Percentiles rank a stretch among this genome's conserved stretches.
phyloP scores from a whole-genome alignment of 2,797 vertebrate genomes.

The Clarias laeviceps region DNA sequence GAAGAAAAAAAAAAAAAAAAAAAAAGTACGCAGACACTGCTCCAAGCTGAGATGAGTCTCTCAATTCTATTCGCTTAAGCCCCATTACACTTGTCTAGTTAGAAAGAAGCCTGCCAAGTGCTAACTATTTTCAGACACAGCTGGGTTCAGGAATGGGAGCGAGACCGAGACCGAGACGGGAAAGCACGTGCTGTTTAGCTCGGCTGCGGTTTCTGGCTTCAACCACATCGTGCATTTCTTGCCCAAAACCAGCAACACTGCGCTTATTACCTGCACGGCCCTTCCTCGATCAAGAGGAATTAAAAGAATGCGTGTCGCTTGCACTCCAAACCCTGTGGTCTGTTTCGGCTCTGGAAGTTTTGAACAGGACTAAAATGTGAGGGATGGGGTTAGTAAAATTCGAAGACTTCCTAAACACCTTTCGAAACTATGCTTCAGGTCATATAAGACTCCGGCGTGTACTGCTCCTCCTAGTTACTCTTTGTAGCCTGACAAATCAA shows the following conservation, averaged over 20 bases:
- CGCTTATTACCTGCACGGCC: background rate
- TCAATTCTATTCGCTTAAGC: slow-evolving; percentile 22
- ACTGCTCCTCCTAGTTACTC: background rate
- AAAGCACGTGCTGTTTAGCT: slow-evolving; percentile 25
- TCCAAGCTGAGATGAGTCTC: background rate
- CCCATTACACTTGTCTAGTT: slow-evolving; percentile 39
- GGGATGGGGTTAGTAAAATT: background rate
- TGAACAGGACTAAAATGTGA: background rate
- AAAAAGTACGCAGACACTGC: background rate
- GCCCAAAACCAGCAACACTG: background rate
- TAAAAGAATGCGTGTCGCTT: background rate
- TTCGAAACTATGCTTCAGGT: slow-evolving; percentile 21
- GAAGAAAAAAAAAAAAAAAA: background rate
- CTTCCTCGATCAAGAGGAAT: background rate
- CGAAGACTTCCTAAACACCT: slow-evolving; percentile 28
- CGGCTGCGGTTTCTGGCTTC: slow-evolving; percentile 14
- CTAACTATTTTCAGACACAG: slow-evolving; percentile 44
- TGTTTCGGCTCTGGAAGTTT: background rate
- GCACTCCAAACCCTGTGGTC: background rate
- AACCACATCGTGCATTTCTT: slow-evolving; percentile 15
- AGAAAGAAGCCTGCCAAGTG: slow-evolving; percentile 36
- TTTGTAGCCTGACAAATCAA: slow-evolving; percentile 5
- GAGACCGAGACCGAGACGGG: slow-evolving; percentile 8
- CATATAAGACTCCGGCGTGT: background rate
- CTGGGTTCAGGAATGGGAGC: slow-evolving; percentile 27